phyloP scores from a whole-genome alignment of 53 echinoderm and acorn worm genomes.

The Apostichopus leukothele region DNA sequence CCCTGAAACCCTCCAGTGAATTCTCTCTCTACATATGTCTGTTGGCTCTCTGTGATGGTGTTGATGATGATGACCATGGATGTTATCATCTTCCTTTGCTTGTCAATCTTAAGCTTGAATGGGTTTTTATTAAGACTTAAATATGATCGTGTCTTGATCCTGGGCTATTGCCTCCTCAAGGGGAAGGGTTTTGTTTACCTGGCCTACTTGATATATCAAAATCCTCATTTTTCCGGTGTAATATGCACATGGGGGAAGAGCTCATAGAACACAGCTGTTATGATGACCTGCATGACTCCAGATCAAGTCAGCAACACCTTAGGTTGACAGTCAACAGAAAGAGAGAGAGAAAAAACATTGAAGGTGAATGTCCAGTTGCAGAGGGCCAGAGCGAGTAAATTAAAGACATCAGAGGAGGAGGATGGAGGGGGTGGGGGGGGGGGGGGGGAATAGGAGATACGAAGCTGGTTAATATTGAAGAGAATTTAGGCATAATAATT shows the following conservation, averaged over 20 bases:
- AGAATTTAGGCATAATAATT: no score
- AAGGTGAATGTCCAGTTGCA: no score
- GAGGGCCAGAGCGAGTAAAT: no score
- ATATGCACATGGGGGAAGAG: constrained; percentile 1
- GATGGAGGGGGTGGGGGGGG: no score
- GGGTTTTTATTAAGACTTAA: constrained; percentile 15
- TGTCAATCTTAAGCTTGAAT: constrained; percentile 5
- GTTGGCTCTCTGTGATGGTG: not conserved
- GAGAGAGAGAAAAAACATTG: no score
- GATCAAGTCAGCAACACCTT: constrained; percentile 4
- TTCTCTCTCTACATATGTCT: not conserved
- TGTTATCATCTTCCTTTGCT: not conserved
- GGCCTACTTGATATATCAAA: constrained; percentile 29
- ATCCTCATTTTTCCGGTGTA: constrained; percentile 7
- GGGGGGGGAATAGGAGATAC: no score
- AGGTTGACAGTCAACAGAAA: not conserved
- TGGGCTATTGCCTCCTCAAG: not conserved
- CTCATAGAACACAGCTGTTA: not conserved
- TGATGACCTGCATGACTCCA: not conserved
- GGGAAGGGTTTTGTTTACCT: constrained; percentile 16
- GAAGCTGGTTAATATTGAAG: no score
- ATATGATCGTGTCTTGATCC: not conserved
- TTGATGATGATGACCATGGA: constrained; percentile 3
- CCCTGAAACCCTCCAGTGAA: not conserved
- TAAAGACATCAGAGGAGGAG: no score